Conservation (phyloP, 1,140 invertebrate species). For the Rhizoglyphus robini region DNA sequence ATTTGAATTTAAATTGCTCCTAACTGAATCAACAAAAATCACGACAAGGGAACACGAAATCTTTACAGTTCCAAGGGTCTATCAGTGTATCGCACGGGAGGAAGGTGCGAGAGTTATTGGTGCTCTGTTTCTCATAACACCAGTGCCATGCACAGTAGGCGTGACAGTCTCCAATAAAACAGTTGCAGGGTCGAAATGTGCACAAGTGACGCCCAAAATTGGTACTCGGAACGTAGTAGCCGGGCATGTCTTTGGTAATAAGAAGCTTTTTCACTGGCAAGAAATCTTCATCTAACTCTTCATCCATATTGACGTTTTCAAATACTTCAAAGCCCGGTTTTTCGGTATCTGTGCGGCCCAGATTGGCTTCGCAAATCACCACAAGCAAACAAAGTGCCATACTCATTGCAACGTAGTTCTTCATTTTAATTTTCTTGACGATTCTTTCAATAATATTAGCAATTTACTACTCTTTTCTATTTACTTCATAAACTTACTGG, state of each 20-base stretch:
- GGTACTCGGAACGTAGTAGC: not conserved
- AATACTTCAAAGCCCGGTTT: not conserved
- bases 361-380: no score
- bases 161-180: not conserved
- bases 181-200: not conserved
- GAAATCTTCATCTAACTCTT: not conserved
- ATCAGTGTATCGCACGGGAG: not conserved
- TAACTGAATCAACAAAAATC: not conserved
- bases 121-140: not conserved
- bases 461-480: no score
- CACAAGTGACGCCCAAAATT: slow-evolving; percentile 1
- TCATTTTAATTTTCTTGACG: no score
- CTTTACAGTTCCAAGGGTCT: not conserved
- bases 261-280: not conserved
- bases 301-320: not conserved
- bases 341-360: no score
- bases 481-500: no score
- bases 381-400: no score
- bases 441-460: no score
- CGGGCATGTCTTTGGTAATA: no score
- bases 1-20: not conserved
- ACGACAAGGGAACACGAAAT: not conserved
- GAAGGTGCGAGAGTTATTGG: not conserved
- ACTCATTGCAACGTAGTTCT: no score
- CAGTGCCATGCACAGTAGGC: slow-evolving; percentile 8